Conservation (phyloP, 2,888 invertebrate species). For the Troilus luridus region DNA sequence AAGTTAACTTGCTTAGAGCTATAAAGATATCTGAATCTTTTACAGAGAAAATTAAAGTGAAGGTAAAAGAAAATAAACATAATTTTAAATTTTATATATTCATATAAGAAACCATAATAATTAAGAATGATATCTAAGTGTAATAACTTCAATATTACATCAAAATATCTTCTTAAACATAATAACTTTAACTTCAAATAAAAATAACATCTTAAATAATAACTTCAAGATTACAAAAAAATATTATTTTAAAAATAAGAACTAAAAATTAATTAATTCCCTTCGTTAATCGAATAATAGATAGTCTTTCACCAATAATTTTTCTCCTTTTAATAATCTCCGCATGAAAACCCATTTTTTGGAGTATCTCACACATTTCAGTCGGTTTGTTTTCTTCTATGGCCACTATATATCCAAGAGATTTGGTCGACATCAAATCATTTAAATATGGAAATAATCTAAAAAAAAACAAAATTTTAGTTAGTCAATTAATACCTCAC, state of each 20-base stretch:
- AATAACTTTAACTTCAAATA: background rate
- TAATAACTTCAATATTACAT: background rate
- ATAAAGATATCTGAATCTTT: too few relatives aligned
- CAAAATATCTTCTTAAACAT: background rate
- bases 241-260: background rate
- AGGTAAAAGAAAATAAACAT: background rate
- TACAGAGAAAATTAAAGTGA: background rate
- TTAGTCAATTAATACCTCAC: background rate
- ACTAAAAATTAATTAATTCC: background rate
- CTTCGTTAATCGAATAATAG: slow-evolving; percentile 80
- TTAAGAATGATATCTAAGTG: too few relatives aligned
- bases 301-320: slow-evolving; percentile 89
- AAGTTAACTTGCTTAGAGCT: too few relatives aligned
- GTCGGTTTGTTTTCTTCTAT: slow-evolving; percentile 90
- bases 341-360: slow-evolving; percentile 74
- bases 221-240: background rate
- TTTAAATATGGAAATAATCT: slow-evolving; percentile 80
- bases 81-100: background rate
- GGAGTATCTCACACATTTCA: slow-evolving; percentile 77
- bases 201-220: background rate
- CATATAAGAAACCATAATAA: too few relatives aligned
- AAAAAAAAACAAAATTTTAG: slow-evolving; percentile 55
- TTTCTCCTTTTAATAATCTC: slow-evolving; percentile 79
- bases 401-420: slow-evolving; percentile 89
- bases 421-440: slow-evolving; percentile 79